These are phyloP conservation scores for Alethe diademata DNA, from an alignment of 2,113 vertebrate genomes.

Conservation along the genomic window DNA sequence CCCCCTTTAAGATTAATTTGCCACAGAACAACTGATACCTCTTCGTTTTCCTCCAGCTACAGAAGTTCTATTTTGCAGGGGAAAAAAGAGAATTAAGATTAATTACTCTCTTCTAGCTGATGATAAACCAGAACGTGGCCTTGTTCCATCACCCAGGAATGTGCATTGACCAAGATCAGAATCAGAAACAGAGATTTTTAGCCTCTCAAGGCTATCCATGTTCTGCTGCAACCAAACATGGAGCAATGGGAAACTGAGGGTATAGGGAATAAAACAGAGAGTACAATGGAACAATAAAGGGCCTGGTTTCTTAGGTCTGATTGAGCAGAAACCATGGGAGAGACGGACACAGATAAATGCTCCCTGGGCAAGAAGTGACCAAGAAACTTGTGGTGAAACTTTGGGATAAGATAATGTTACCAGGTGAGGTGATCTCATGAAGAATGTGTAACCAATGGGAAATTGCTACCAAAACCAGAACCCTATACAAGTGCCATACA, in stretches of 20 bases:
- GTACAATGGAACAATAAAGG: too few species aligned
- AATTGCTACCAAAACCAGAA: too few species aligned
- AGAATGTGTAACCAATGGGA: too few species aligned
- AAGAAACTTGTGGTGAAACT: too few species aligned
- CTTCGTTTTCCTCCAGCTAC: constrained; percentile 1
- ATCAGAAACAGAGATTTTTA: not conserved
- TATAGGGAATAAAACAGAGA: not conserved
- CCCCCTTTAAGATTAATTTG: constrained; percentile 53
- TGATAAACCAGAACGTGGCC: constrained; percentile 24
- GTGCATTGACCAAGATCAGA: not conserved
- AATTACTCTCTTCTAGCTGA: constrained; percentile 16
- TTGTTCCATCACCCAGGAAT: constrained; percentile 29
- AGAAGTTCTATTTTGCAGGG: constrained; percentile 7
- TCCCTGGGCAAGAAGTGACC: too few species aligned
- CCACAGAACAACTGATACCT: not conserved
- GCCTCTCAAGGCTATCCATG: not conserved
- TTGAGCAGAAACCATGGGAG: too few species aligned
- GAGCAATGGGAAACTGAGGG: not conserved
- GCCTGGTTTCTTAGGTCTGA: too few species aligned
- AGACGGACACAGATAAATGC: too few species aligned
- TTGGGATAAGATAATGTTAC: too few species aligned
- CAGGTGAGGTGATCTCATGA: too few species aligned
- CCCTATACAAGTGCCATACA: too few species aligned
- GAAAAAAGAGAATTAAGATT: constrained; percentile 37
- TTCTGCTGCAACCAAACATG: not conserved